Evolutionary conservation across 2,888 invertebrate genomes (phyloP).

Genomic region (Tenodera sinensis): DNA sequence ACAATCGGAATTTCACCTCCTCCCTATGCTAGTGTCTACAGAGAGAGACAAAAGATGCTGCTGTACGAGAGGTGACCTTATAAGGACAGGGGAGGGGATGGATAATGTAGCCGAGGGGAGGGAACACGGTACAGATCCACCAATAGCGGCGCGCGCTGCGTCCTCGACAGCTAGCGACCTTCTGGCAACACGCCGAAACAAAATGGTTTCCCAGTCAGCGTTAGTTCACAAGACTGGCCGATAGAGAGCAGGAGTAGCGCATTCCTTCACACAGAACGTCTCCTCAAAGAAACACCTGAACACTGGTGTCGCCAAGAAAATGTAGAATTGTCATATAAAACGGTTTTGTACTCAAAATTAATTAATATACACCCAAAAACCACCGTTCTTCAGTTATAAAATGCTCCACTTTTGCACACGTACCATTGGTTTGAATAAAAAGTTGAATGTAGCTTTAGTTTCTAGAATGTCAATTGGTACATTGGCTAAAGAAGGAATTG

Average conservation of each 20-base stretch:
- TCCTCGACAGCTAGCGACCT: slow-evolving; percentile 38
- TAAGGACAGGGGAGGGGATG: slow-evolving; percentile 10
- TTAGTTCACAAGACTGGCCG: slow-evolving; percentile 37
- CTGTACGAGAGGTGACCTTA: slow-evolving; percentile 3
- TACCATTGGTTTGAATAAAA: no score
- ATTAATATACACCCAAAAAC: neutral
- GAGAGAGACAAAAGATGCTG: slow-evolving; percentile 12
- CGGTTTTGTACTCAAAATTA: neutral
- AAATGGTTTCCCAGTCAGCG: slow-evolving; percentile 52
- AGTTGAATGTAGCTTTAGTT: no score
- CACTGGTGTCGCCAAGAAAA: neutral
- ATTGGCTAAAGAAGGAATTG: no score
- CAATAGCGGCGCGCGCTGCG: slow-evolving; percentile 12
- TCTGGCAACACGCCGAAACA: slow-evolving; percentile 53
- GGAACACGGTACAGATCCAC: slow-evolving; percentile 2
- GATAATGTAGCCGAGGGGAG: slow-evolving; percentile 8
- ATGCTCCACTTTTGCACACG: no score
- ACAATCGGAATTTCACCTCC: slow-evolving; percentile 14
- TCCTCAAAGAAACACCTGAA: neutral
- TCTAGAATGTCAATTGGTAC: no score
- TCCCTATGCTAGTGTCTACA: slow-evolving; percentile 1
- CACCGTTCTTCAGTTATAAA: neutral
- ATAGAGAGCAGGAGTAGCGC: slow-evolving; percentile 46
- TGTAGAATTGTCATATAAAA: neutral
- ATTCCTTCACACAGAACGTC: neutral